Percentiles rank a stretch among this genome's conserved stretches.
Evolutionary conservation across 2,797 vertebrate genomes (phyloP).

Genomic region (Betta splendens): DNA sequence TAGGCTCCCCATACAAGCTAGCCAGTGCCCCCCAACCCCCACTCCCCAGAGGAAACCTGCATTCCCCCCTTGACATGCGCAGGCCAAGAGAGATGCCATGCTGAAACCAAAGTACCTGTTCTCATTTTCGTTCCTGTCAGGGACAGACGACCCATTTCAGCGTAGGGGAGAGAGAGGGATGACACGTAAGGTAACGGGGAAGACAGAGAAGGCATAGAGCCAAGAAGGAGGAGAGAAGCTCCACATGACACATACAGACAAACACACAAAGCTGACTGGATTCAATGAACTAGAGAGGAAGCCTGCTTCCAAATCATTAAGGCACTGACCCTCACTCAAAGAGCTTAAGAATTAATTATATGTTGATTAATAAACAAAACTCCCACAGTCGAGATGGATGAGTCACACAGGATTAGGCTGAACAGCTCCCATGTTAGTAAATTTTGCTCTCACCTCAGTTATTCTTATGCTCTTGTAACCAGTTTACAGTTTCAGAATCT

Average conservation of each 20-base stretch:
- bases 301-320: constrained; percentile 14
- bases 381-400: constrained; percentile 14
- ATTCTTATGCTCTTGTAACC: background rate
- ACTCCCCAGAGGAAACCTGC: background rate
- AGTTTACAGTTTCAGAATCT: background rate
- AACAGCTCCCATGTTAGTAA: constrained; percentile 23
- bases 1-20: constrained; percentile 14
- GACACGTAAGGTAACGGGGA: constrained; percentile 59
- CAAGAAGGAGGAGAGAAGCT: constrained; percentile 26
- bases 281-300: constrained; percentile 13
- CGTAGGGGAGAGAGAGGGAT: constrained; percentile 62
- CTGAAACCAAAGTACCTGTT: constrained; percentile 83
- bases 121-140: constrained; percentile 79
- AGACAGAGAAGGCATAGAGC: constrained; percentile 29
- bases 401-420: constrained; percentile 21
- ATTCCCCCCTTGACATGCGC: constrained; percentile 67
- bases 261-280: constrained; percentile 28
- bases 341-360: constrained; percentile 11
- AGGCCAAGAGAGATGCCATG: constrained; percentile 68
- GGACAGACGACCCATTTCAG: constrained; percentile 78
- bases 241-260: constrained; percentile 38
- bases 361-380: constrained; percentile 25
- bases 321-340: constrained; percentile 37
- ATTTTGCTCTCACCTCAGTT: background rate
- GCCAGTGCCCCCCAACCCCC: constrained; percentile 9